Evolutionary conservation across 2,113 vertebrate species (phyloP).

Genomic region (Erythrolamprus reginae): DNA sequence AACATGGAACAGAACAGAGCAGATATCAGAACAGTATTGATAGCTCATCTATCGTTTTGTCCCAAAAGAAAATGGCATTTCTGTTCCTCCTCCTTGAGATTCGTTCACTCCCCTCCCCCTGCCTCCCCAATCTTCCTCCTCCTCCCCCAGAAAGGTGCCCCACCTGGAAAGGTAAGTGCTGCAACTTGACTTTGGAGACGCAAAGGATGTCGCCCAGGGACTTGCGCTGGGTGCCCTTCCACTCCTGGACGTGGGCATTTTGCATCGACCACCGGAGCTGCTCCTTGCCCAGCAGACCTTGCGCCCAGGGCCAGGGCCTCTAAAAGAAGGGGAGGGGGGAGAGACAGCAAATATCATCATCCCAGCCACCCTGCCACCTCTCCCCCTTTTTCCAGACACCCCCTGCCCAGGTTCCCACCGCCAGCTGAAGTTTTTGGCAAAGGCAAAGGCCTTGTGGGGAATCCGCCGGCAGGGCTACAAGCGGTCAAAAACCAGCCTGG

Average conservation of each 20-base stretch:
- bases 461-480: neutral
- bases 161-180: conserved; percentile 92
- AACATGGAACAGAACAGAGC: no score
- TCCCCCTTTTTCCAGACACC: neutral
- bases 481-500: neutral
- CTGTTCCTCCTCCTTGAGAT: neutral
- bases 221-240: conserved; percentile 76
- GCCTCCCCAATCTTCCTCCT: neutral
- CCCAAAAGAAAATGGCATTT: neutral
- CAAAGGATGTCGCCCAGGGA: conserved; percentile 78
- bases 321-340: conserved; percentile 1
- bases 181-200: conserved; percentile 84
- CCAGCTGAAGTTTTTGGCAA: neutral
- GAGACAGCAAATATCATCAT: neutral
- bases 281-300: conserved; percentile 55
- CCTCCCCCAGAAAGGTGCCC: neutral
- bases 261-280: conserved; percentile 81
- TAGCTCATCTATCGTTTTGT: neutral
- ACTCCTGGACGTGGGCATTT: conserved; percentile 76
- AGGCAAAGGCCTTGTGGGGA: neutral
- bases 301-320: conserved; percentile 40
- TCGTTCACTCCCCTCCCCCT: neutral
- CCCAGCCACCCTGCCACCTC: neutral
- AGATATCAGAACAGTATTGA: neutral
- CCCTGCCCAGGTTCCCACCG: neutral